Evolutionary conservation across 1,140 invertebrate genomes (phyloP).

Genomic region (Caenorhabditis brenneri): DNA sequence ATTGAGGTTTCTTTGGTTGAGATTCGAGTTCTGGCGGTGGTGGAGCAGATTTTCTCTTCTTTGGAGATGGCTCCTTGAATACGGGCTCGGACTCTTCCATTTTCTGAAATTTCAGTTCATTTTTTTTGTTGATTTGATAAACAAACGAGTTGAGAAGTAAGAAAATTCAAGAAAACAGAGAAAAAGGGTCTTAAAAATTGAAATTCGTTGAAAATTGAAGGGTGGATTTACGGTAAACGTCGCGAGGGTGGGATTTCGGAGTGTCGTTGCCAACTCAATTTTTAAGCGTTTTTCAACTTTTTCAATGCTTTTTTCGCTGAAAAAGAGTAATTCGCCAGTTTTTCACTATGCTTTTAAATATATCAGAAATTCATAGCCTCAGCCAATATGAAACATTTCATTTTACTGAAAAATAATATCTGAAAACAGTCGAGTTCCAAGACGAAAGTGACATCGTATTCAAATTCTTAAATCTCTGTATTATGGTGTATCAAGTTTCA

Average conservation of each 20-base stretch:
- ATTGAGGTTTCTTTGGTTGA: not conserved
- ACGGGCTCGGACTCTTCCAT: not conserved
- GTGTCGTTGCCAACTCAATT: conserved; percentile 12
- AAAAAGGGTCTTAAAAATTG: not conserved
- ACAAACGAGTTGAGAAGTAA: not conserved
- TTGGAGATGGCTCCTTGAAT: conserved; percentile 7
- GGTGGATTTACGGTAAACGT: conserved; percentile 1
- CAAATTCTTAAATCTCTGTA: too few species aligned
- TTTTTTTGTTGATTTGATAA: too few species aligned
- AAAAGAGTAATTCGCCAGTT: too few species aligned
- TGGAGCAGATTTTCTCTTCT: not conserved
- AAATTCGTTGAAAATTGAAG: not conserved
- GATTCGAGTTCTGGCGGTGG: not conserved
- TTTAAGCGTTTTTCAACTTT: conserved; percentile 72
- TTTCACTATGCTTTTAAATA: not conserved
- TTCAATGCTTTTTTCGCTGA: conserved; percentile 95
- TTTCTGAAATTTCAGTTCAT: not conserved
- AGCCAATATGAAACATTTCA: too few species aligned
- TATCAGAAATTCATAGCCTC: too few species aligned
- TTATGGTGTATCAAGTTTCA: too few species aligned
- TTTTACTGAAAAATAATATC: too few species aligned
- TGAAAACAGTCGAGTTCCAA: too few species aligned
- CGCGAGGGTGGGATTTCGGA: not conserved
- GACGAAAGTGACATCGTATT: too few species aligned
- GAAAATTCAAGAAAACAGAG: not conserved